A percentile compares a stretch with the other conserved stretches of the same genome.
phyloP scores from a whole-genome alignment of 2,113 vertebrate species.

The Nycticorax nycticorax region DNA sequence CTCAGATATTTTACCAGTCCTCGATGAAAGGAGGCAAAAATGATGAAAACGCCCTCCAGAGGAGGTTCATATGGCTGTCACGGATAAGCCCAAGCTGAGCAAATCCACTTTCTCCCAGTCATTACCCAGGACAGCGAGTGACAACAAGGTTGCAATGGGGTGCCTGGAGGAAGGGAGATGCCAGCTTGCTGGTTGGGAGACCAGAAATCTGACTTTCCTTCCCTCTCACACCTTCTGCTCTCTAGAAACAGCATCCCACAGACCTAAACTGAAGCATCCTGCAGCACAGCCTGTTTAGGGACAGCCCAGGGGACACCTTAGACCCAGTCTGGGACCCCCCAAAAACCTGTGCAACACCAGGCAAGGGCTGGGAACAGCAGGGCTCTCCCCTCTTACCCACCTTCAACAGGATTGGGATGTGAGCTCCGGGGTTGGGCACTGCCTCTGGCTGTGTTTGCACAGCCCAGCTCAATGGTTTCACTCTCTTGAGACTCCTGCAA shows the following conservation, averaged over 20 bases:
- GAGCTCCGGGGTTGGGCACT: background rate
- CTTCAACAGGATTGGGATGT: background rate
- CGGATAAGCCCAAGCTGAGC: background rate
- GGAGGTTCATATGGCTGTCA: accelerated
- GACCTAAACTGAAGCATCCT: background rate
- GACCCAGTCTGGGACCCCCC: background rate
- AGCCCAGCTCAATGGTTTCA: accelerated
- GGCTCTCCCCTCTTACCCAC: background rate
- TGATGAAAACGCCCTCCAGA: background rate
- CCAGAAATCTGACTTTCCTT: background rate
- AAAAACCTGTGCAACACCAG: accelerated
- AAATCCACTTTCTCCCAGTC: background rate
- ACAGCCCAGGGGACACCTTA: background rate
- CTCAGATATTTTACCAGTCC: background rate
- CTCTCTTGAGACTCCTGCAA: background rate
- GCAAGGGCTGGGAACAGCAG: background rate
- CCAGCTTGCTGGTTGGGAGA: accelerated
- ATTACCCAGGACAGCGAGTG: background rate
- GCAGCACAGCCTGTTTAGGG: background rate
- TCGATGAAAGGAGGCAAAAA: background rate
- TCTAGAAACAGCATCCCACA: background rate
- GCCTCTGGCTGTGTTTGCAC: background rate
- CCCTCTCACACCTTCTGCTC: background rate
- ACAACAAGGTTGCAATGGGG: background rate
- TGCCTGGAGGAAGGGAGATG: background rate